Percentiles rank a stretch among this genome's conserved stretches.
These are phyloP conservation scores for Hylaeus volcanicus DNA, from an alignment of 1,140 invertebrate species.

Conservation along the genomic window DNA sequence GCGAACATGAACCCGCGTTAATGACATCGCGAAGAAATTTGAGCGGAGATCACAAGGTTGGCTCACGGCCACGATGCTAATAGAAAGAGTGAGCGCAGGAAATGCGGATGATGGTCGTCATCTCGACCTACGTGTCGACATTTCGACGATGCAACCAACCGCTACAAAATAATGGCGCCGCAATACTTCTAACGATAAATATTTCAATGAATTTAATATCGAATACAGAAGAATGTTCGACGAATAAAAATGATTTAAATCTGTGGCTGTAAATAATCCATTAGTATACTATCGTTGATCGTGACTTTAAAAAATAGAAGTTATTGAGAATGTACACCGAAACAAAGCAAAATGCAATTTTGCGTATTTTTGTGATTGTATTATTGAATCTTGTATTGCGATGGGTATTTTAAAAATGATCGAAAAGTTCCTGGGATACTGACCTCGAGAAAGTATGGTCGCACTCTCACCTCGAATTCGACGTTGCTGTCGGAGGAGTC, in stretches of 20 bases:
- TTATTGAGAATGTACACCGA: neutral
- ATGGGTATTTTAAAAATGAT: neutral
- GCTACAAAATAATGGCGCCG: neutral
- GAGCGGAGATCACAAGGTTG: constrained; percentile 45
- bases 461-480: constrained; percentile 10
- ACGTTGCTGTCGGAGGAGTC: neutral
- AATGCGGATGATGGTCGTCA: constrained; percentile 45
- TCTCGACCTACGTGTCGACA: constrained; percentile 28
- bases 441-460: too few relatives aligned
- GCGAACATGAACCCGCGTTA: constrained; percentile 38
- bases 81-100: constrained; percentile 46
- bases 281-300: too few relatives aligned
- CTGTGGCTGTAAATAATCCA: too few relatives aligned
- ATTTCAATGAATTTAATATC: too few relatives aligned
- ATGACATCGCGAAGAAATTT: constrained; percentile 53
- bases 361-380: too few relatives aligned
- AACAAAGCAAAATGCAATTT: too few relatives aligned
- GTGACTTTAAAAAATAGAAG: too few relatives aligned
- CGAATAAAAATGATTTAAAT: too few relatives aligned
- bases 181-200: neutral
- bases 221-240: too few relatives aligned
- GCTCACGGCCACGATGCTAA: constrained; percentile 49
- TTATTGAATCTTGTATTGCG: too few relatives aligned
- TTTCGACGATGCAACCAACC: constrained; percentile 1
- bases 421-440: too few relatives aligned